Base-by-base conservation (phyloP, 1,140 invertebrate genomes). In the Heliconius congener region DNA sequence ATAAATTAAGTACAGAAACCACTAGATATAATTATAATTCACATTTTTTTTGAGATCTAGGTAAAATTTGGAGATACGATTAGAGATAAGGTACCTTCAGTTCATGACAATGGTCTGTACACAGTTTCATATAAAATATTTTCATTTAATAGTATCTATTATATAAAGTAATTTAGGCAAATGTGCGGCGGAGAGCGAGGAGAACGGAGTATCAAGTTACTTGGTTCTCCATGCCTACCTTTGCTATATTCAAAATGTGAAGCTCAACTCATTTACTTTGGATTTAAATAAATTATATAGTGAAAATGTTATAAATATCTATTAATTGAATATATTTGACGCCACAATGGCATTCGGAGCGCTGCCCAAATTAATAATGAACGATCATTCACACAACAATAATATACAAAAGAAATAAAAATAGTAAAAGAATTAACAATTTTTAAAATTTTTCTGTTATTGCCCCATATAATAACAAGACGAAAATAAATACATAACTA, bases 401-500 rank as follows among this genome's bases (percentile, higher is more conserved):
- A 71, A 77, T n/a, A 19, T 77, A 76, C n/a, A 71, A 34, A 71
- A 34, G 34, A 52, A 77, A 83, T 87, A 90, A 89, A 90, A 89
- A 90, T 89, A 90, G 77, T 76, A 87, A 83, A 88, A 86, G 70
- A 74, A 83, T 89, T 82, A 93, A 93, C 90, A 90, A 89, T 88
- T 82, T 85, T 83, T 83, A 85, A 82, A 84, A 74, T 80, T 77
- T 88, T 37, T 82, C 87, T 83, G 85, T 91, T 92, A 91, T 93
- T 92, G 91, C 92, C 92, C 91, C 88, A 81, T 84, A 90, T 85
- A 88, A 86, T 88, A 90, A 91, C 82, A 82, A 89, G 86, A 79
- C 50, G 74, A 88, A 85, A 87, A 83, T 82, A 91, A 91, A 91
- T 92, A 94, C 89, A 90, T 89, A 89, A 83, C 83, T 93, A 93